A percentile compares a stretch with the other conserved stretches of the same genome.
These are phyloP conservation scores for Ectropis crepuscularia DNA, from an alignment of 2,888 invertebrate genomes.

Conservation along the genomic window DNA sequence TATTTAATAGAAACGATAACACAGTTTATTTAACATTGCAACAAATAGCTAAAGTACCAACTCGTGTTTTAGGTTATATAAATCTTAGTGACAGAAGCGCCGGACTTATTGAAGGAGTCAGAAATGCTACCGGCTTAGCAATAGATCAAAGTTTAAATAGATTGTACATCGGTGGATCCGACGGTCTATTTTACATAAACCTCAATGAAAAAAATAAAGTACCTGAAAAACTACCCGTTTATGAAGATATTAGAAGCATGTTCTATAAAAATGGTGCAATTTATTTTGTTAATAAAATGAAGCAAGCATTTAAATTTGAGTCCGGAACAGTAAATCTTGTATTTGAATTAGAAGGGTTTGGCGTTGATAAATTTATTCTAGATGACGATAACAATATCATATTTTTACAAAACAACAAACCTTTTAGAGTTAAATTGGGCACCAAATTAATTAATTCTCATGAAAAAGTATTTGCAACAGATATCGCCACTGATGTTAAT, in stretches of 20 bases:
- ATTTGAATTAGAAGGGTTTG: constrained; percentile 56
- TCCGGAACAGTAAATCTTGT: constrained; percentile 57
- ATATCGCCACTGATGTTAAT: constrained; percentile 59
- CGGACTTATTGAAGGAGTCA: constrained; percentile 63
- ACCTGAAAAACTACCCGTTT: constrained; percentile 62
- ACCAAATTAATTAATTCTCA: constrained; percentile 65
- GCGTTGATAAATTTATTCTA: constrained; percentile 61
- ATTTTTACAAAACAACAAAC: constrained; percentile 56
- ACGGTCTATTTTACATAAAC: constrained; percentile 68
- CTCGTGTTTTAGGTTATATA: constrained; percentile 59
- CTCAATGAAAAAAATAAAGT: constrained; percentile 57
- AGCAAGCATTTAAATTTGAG: constrained; percentile 64
- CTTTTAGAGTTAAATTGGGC: constrained; percentile 66
- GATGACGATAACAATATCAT: constrained; percentile 72
- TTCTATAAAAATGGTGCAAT: constrained; percentile 62
- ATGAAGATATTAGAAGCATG: constrained; percentile 62
- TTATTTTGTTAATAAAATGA: constrained; percentile 62
- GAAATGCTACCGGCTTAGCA: constrained; percentile 70
- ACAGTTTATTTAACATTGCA: constrained; percentile 71
- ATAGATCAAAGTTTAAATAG: constrained; percentile 64
- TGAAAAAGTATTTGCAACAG: constrained; percentile 52
- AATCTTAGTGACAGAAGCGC: constrained; percentile 55
- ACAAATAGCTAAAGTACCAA: constrained; percentile 54
- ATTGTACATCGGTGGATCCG: constrained; percentile 67
- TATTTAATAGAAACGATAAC: constrained; percentile 64